Conservation (phyloP, 2,888 invertebrate genomes). For the Pterostichus madidus region DNA sequence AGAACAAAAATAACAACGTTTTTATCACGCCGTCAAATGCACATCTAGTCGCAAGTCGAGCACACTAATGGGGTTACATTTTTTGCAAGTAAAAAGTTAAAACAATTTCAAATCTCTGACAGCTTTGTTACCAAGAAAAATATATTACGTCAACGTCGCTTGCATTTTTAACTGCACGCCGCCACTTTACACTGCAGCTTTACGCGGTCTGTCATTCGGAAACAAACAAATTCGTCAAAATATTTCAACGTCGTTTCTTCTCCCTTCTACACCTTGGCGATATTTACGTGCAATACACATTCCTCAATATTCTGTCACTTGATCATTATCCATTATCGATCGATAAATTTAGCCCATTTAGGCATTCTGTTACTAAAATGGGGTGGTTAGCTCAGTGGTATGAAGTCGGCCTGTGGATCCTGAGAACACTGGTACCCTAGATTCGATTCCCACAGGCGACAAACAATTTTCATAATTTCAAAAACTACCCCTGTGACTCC, state of each 20-base stretch:
- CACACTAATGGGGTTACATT: conserved; percentile 56
- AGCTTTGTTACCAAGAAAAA: conserved; percentile 53
- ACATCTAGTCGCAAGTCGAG: conserved; percentile 54
- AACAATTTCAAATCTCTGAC: conserved; percentile 51
- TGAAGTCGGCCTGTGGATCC: too few relatives aligned
- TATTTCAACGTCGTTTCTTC: background rate
- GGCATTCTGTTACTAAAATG: too few relatives aligned
- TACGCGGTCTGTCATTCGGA: conserved; percentile 9
- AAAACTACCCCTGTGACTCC: too few relatives aligned
- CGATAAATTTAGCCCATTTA: too few relatives aligned
- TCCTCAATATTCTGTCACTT: too few relatives aligned
- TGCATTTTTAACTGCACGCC: conserved; percentile 41
- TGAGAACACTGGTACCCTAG: too few relatives aligned
- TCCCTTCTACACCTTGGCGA: too few relatives aligned
- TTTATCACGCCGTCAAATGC: conserved; percentile 62
- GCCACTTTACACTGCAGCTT: background rate
- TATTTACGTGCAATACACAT: too few relatives aligned
- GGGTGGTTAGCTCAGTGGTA: too few relatives aligned
- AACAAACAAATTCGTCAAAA: background rate
- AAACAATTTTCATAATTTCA: too few relatives aligned
- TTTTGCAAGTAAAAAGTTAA: conserved; percentile 53
- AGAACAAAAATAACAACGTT: conserved; percentile 52
- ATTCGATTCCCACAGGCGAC: too few relatives aligned
- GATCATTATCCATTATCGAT: too few relatives aligned
- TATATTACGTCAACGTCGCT: conserved; percentile 44